phyloP scores from a whole-genome alignment of 1,140 invertebrate species.

The Saccostrea echinata region DNA sequence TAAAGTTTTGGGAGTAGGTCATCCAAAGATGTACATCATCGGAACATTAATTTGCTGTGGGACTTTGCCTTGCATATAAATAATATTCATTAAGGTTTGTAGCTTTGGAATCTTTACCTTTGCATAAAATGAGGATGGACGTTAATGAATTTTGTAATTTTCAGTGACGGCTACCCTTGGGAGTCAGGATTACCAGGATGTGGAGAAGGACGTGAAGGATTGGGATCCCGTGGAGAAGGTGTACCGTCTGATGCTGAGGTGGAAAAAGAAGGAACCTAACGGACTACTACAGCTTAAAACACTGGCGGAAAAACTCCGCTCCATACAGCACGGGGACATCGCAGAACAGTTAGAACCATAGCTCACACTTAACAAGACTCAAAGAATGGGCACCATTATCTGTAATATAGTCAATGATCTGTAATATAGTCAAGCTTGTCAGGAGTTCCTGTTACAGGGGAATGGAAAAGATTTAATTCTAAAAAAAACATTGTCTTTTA shows the following conservation, averaged over 20 bases:
- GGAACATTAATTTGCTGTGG: not conserved
- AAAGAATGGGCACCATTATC: no score
- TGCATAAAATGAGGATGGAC: not conserved
- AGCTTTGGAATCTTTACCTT: not conserved
- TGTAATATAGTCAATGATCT: no score
- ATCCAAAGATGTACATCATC: no score
- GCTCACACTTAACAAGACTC: not conserved
- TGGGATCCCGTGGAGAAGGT: not conserved
- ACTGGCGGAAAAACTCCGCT: slow-evolving; percentile 1
- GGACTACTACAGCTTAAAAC: slow-evolving; percentile 16
- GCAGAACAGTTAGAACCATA: slow-evolving; percentile 21
- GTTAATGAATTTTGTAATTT: not conserved
- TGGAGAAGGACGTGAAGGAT: not conserved
- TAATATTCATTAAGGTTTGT: not conserved
- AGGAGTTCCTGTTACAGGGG: no score
- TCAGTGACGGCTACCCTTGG: not conserved
- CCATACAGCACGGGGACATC: not conserved
- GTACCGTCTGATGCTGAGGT: not conserved
- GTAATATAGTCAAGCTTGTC: no score
- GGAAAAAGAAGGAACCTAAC: slow-evolving; percentile 1
- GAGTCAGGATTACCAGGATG: not conserved
- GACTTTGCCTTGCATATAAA: not conserved
- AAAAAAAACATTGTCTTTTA: no score
- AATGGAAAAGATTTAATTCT: no score
- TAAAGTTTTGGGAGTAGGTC: no score